Evolutionary conservation across 2,797 vertebrate species (phyloP).

Genomic region (Orientallactaga sibirica): DNA sequence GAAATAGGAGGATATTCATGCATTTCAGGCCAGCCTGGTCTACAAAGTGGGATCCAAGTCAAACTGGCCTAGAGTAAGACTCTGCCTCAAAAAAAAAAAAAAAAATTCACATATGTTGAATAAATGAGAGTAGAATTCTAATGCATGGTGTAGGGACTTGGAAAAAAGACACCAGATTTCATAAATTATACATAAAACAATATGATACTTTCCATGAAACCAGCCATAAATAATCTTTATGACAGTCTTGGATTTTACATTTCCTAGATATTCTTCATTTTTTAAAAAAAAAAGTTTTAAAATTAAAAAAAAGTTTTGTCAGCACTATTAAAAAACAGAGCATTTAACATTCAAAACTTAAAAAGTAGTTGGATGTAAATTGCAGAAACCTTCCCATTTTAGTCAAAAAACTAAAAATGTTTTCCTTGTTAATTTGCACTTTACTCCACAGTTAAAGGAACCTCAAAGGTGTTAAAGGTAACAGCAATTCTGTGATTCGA

Average conservation of each 20-base stretch:
- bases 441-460: slow-evolving; percentile 74
- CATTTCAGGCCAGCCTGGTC: too few relatives aligned
- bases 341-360: slow-evolving; percentile 50
- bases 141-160: too few relatives aligned
- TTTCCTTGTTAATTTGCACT: slow-evolving; percentile 77
- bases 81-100: too few relatives aligned
- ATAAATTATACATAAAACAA: neutral
- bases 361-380: slow-evolving; percentile 59
- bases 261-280: slow-evolving; percentile 44
- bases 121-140: too few relatives aligned
- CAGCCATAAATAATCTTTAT: slow-evolving; percentile 26
- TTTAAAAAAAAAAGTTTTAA: neutral
- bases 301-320: slow-evolving; percentile 53
- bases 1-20: too few relatives aligned
- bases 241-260: slow-evolving; percentile 7
- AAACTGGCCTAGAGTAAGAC: too few relatives aligned
- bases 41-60: too few relatives aligned
- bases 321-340: slow-evolving; percentile 67
- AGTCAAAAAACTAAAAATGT: slow-evolving; percentile 62
- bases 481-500: slow-evolving; percentile 77
- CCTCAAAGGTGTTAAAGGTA: slow-evolving; percentile 76
- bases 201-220: slow-evolving; percentile 9
- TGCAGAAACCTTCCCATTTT: slow-evolving; percentile 61
- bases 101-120: too few relatives aligned
- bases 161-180: neutral